Evolutionary conservation across 23 tunicate genomes (phyloP).

Genomic region (Ciona savignyi): DNA sequence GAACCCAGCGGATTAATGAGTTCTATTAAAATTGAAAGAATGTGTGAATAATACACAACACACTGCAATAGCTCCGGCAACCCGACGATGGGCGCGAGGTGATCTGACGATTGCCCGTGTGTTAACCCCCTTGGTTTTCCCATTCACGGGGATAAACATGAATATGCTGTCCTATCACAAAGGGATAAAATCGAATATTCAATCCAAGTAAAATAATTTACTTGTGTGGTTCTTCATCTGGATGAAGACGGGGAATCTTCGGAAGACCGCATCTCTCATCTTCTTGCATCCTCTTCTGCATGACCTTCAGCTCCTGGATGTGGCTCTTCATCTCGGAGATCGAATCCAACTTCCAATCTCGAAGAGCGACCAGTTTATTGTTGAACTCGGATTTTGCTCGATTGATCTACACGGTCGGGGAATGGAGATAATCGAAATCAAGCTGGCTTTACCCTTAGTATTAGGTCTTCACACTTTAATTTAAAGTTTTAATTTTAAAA

Average conservation of each 20-base stretch:
- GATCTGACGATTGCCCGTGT: not conserved
- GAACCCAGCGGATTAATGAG: no score
- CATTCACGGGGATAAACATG: no score
- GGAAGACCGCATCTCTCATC: constrained; percentile 39
- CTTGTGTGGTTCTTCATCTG: constrained; percentile 90
- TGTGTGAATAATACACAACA: no score
- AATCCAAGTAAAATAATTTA: not conserved
- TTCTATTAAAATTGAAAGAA: no score
- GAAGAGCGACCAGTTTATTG: constrained; percentile 38
- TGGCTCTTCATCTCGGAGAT: constrained; percentile 27
- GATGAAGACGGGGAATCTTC: constrained; percentile 40
- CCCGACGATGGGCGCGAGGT: not conserved
- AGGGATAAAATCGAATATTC: not conserved
- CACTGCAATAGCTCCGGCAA: no score
- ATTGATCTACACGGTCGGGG: constrained; percentile 58
- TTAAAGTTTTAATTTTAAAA: not conserved
- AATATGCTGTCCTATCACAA: not conserved
- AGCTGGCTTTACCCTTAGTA: not conserved
- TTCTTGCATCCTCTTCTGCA: constrained; percentile 44
- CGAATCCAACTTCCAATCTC: constrained; percentile 49
- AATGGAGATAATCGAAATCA: not conserved
- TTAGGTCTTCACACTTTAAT: not conserved
- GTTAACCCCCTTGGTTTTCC: no score
- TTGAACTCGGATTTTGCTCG: constrained; percentile 65
- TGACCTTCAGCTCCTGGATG: constrained; percentile 39